Evolutionary conservation across 2,888 invertebrate species (phyloP), one percentile per base, ranked within the genome.

Genomic region (Achlya flavicornis): DNA sequence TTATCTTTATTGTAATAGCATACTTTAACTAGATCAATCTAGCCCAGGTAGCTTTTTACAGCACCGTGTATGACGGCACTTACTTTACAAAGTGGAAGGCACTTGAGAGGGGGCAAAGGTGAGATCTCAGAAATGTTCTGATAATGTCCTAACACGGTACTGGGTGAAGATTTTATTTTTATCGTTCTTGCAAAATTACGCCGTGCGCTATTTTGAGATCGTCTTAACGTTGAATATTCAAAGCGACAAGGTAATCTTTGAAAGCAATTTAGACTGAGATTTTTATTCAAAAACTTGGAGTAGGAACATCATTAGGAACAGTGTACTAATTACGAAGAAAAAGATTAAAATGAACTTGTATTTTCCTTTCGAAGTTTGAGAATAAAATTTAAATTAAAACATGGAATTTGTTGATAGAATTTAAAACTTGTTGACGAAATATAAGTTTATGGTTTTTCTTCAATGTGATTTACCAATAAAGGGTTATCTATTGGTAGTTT

Each of bases 101-200:
- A 53, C 53, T 16, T 48, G 19, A 53, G 53, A 19, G 53, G 19
- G 53, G 63, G 64, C 41, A 62, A 19, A 68, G 66, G 66, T 71
- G 61, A 73, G 75, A 65, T 73, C 70, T 62, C 66, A 61, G 68
- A 67, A 72, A 71, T 71, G 67, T 73, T 68, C 73, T 71, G 75
- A 75, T 73, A 75, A 75, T 70, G 63, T 38, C 61, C 63, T 64
- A 70, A 70, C 73, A 70, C 58, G 66, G 64, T 63, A 61, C 66
- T 58, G 63, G 66, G 66, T n/a, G 67, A 66, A 67, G 71, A 73
- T 69, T 74, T 73, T 73, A 75, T 71, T 69, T 75, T 74, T 66
- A 69, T 66, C 35, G 65, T 71, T 63, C 59, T 64, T 66, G 63
- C 75, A 68, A 67, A 74, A 73, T 73, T 69, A 73, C 73, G 32